These are phyloP conservation scores for Oppia nitens DNA, from an alignment of 1,140 invertebrate species.

Conservation along the genomic window DNA sequence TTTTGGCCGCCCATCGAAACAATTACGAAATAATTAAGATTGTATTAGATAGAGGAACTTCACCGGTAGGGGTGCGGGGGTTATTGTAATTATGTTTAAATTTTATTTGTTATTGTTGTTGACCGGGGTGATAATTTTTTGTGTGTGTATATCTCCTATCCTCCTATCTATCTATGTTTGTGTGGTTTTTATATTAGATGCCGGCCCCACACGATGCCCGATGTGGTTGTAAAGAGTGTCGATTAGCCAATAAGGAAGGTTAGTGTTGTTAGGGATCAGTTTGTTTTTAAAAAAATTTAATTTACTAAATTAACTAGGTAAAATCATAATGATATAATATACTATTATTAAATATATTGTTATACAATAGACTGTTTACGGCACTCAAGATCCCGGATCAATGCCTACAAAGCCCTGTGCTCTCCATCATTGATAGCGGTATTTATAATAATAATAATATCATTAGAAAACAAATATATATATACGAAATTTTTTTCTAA, in stretches of 20 bases:
- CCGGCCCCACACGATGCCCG: slow-evolving; percentile 79
- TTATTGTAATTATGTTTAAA: not conserved
- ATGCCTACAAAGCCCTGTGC: slow-evolving; percentile 77
- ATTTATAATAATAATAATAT: too few species aligned
- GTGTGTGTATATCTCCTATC: not conserved
- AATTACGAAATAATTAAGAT: slow-evolving; percentile 99
- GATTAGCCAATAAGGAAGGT: slow-evolving; percentile 43
- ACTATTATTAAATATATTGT: slow-evolving; percentile 16
- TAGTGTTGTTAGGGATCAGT: not conserved
- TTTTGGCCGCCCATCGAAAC: slow-evolving; percentile 83
- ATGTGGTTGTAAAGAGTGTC: slow-evolving; percentile 76
- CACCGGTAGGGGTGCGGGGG: not conserved
- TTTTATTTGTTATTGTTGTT: not conserved
- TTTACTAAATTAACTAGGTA: too few species aligned
- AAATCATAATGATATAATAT: too few species aligned
- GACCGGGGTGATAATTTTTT: not conserved
- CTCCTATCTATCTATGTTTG: too few species aligned
- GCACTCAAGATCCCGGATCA: slow-evolving; percentile 74
- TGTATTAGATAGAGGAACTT: slow-evolving; percentile 60
- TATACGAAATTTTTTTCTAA: too few species aligned
- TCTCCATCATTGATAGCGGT: slow-evolving; percentile 71
- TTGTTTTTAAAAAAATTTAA: too few species aligned
- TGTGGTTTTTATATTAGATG: slow-evolving; percentile 33
- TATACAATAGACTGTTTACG: slow-evolving; percentile 40
- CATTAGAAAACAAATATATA: too few species aligned